A percentile compares a stretch with the other conserved stretches of the same genome.
These are phyloP conservation scores for Papilio gigon DNA, from an alignment of 2,888 invertebrate genomes.

Conservation along the genomic window DNA sequence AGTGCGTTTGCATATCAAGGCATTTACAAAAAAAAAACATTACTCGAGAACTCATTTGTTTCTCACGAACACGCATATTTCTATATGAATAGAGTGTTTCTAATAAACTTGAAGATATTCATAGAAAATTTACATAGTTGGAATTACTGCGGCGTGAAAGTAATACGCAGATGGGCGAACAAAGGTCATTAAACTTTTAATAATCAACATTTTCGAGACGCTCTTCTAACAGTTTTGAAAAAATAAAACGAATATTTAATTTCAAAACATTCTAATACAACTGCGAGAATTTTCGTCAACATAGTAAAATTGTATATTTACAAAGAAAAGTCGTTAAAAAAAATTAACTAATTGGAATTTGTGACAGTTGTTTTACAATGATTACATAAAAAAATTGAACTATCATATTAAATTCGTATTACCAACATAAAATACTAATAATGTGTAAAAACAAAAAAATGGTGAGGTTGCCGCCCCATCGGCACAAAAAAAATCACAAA, in stretches of 20 bases:
- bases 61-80: background rate
- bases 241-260: background rate
- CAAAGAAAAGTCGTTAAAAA: too few species aligned
- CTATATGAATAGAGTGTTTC: background rate
- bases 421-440: too few species aligned
- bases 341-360: too few species aligned
- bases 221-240: background rate
- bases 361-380: too few species aligned
- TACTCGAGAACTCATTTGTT: background rate
- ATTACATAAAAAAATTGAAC: too few species aligned
- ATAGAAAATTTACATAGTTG: conserved; percentile 17
- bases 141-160: conserved; percentile 30
- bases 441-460: too few species aligned
- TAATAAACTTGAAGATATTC: background rate
- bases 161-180: conserved; percentile 28
- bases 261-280: too few species aligned
- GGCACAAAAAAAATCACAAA: too few species aligned
- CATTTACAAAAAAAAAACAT: background rate
- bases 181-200: conserved; percentile 38
- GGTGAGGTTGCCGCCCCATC: too few species aligned
- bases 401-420: too few species aligned
- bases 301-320: too few species aligned
- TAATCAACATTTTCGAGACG: conserved; percentile 17
- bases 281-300: too few species aligned
- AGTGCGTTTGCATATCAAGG: background rate